A percentile compares a stretch with the other conserved stretches of the same genome.
Conservation (phyloP, 2,797 vertebrate species). For the Sebastes melanostomus region DNA sequence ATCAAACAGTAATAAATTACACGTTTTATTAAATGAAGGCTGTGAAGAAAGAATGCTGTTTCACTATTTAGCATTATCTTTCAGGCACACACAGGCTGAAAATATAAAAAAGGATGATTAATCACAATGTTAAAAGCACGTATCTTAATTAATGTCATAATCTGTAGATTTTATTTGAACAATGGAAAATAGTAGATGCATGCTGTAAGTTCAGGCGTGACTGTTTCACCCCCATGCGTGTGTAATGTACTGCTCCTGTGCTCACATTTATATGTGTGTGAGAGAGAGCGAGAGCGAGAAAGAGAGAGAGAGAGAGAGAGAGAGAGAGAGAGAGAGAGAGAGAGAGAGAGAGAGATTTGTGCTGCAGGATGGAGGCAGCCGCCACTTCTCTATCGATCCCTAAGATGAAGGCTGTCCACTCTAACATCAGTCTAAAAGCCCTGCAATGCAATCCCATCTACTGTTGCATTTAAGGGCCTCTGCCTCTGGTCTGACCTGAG, state of each 20-base stretch:
- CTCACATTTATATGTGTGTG: conserved; percentile 42
- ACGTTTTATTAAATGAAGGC: conserved; percentile 43
- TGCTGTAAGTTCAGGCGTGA: conserved; percentile 8
- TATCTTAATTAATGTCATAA: conserved; percentile 49
- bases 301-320: neutral
- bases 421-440: conserved; percentile 77
- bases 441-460: conserved; percentile 75
- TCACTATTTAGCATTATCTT: conserved; percentile 55
- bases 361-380: conserved; percentile 65
- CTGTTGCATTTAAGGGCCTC: conserved; percentile 66
- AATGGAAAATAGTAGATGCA: conserved; percentile 24
- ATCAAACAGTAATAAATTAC: conserved; percentile 54
- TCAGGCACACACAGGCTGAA: conserved; percentile 41
- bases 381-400: conserved; percentile 71
- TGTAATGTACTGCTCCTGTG: conserved; percentile 35
- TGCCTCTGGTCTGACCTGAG: conserved; percentile 57
- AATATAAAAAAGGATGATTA: conserved; percentile 45
- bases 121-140: conserved; percentile 41
- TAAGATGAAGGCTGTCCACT: conserved; percentile 63
- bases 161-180: conserved; percentile 39
- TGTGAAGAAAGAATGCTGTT: conserved; percentile 38
- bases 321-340: neutral
- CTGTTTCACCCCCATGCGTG: conserved; percentile 23
- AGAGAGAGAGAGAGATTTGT: conserved; percentile 46
- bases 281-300: neutral